Evolutionary conservation across 2,113 vertebrate genomes (phyloP).

Genomic region (Ctenodactylus gundi): DNA sequence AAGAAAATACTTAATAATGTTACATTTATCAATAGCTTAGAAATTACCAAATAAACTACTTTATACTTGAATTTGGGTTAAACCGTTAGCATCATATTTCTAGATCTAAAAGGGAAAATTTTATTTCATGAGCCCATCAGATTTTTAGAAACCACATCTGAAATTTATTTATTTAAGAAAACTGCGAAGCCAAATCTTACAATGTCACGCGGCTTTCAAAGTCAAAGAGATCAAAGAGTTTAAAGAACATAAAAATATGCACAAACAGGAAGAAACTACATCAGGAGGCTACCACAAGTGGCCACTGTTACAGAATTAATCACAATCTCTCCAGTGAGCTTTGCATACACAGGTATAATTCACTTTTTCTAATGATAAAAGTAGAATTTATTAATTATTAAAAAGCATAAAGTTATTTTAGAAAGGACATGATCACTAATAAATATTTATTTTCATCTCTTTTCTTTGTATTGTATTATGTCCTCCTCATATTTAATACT

Average conservation of each 20-base stretch:
- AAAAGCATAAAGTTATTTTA: constrained; percentile 21
- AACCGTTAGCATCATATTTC: constrained; percentile 5
- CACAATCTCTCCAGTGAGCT: not conserved
- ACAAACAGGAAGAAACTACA: not conserved
- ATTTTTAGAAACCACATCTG: not conserved
- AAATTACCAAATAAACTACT: constrained; percentile 38
- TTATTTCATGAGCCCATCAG: constrained; percentile 8
- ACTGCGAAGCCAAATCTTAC: not conserved
- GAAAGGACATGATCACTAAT: constrained; percentile 1
- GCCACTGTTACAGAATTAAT: not conserved
- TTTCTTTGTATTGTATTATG: not conserved
- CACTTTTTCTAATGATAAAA: constrained; percentile 33
- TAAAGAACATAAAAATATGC: constrained; percentile 20
- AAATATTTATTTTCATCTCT: not conserved
- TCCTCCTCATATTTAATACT: not conserved
- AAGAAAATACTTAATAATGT: constrained; percentile 5
- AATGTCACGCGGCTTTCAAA: constrained; percentile 29
- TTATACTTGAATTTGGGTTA: constrained; percentile 19
- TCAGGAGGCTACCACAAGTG: not conserved
- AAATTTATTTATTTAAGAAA: constrained; percentile 48
- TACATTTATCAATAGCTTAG: constrained; percentile 6
- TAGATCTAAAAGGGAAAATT: constrained; percentile 26
- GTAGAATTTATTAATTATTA: not conserved
- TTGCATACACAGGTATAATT: not conserved
- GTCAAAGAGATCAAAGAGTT: not conserved